Evolutionary conservation across 2,888 invertebrate genomes (phyloP), one percentile per base, ranked within the genome.

Genomic region (Drosophila nr. fundita): DNA sequence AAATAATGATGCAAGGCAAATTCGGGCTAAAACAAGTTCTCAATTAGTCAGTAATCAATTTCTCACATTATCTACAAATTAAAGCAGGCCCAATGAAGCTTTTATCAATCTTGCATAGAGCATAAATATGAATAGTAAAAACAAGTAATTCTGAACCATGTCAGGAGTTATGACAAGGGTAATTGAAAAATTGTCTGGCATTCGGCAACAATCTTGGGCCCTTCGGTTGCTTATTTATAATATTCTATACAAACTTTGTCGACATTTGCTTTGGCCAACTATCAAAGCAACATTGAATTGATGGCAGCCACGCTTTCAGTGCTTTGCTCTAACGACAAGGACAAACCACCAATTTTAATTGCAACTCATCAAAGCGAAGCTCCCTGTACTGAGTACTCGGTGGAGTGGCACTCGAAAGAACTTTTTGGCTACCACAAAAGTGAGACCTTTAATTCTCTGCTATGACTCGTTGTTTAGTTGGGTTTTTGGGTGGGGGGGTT

Each of bases 341-440:
- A 61, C 66, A 76, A 65, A 48, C 67, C 38, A 52, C 71, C 60
- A 73, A 67, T 80, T 78, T 80, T 78, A 78, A 80, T 80, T 78
- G 78, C 77, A 80, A 67, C 78, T 78, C 73, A 69, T 78, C 78
- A 80, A 80, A 78, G 73, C 67, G 21, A 18, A 27, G 30, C 42
- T 40, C 34, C 13, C 10, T 27, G 54, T 21, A 21, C 55, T 40
- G 42, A 45, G 42, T 38, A 50, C 54, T 61, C 45, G 49, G 58
- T 58, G 36, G 29, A 75, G 61, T 57, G 54, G 71, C 72, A 60
- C 78, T 78, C 53, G 64, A 68, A 62, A 62, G 38, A 78, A 76
- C 72, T 80, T 72, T 77, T 78, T 68, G 78, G 61, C 59, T 71
- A 72, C 80, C 78, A 66, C 81, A 76, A 80, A 80, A 76, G 66